Evolutionary conservation across 2,797 vertebrate genomes (phyloP).

Genomic region (Galagoides demidoff): DNA sequence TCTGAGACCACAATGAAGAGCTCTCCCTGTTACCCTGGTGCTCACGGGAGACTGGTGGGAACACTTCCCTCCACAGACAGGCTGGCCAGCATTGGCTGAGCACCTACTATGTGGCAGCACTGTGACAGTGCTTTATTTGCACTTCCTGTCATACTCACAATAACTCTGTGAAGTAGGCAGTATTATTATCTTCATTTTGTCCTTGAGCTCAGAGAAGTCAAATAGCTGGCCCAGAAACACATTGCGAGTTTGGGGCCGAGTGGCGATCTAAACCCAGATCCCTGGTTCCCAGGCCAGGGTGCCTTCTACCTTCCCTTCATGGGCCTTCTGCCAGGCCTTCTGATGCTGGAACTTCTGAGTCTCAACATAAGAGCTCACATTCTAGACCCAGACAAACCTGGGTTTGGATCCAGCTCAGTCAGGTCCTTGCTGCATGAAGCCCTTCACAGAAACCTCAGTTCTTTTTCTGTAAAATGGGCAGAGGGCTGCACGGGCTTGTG

Average conservation of each 20-base stretch:
- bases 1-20: background rate
- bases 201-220: background rate
- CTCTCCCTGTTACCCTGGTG: fast-evolving
- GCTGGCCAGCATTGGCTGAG: background rate
- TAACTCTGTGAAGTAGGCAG: fast-evolving
- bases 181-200: background rate
- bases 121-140: fast-evolving
- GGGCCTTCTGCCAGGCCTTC: background rate
- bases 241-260: background rate
- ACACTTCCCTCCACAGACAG: fast-evolving
- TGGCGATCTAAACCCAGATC: background rate
- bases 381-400: background rate
- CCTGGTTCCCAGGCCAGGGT: background rate
- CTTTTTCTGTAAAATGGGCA: background rate
- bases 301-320: background rate
- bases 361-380: background rate
- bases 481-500: background rate
- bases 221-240: background rate
- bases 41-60: background rate
- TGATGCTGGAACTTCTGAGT: fast-evolving
- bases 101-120: background rate
- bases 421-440: background rate
- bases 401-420: background rate
- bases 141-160: background rate
- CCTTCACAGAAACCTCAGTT: fast-evolving